Conservation (phyloP, 2,797 vertebrate species). For the Onychomys arenicola region DNA sequence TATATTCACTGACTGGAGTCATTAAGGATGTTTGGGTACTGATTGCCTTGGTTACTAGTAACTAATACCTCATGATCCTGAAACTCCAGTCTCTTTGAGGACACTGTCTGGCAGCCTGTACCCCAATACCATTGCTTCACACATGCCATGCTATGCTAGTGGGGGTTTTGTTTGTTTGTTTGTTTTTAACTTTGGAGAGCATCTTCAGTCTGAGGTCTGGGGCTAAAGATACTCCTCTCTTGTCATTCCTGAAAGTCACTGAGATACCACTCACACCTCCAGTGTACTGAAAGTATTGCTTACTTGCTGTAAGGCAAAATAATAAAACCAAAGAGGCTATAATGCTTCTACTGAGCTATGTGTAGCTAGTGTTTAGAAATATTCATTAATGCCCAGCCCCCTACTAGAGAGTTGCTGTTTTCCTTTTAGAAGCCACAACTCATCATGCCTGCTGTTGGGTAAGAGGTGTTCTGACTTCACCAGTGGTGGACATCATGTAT, state of each 20-base stretch:
- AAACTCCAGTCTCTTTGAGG: not conserved
- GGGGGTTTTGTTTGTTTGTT: not conserved
- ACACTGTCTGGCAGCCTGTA: not conserved
- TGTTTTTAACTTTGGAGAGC: not conserved
- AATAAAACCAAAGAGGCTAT: not conserved
- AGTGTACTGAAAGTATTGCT: not conserved
- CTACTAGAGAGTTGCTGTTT: not conserved
- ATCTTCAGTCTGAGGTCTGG: not conserved
- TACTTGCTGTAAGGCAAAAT: not conserved
- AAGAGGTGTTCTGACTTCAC: not conserved
- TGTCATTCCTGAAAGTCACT: not conserved
- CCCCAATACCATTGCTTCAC: not conserved
- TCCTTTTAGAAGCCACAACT: not conserved
- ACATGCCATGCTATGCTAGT: too few species aligned
- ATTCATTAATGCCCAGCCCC: not conserved
- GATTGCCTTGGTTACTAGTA: not conserved
- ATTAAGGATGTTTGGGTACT: not conserved
- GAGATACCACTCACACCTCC: not conserved
- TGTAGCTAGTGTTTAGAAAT: conserved; percentile 3
- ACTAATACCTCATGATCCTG: not conserved
- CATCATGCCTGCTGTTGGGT: not conserved
- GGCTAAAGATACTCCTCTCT: not conserved
- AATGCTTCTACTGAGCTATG: not conserved
- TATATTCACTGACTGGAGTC: not conserved
- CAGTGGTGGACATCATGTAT: not conserved